Evolutionary conservation across 2,888 invertebrate genomes (phyloP).

Genomic region (Polymixis flavicincta): DNA sequence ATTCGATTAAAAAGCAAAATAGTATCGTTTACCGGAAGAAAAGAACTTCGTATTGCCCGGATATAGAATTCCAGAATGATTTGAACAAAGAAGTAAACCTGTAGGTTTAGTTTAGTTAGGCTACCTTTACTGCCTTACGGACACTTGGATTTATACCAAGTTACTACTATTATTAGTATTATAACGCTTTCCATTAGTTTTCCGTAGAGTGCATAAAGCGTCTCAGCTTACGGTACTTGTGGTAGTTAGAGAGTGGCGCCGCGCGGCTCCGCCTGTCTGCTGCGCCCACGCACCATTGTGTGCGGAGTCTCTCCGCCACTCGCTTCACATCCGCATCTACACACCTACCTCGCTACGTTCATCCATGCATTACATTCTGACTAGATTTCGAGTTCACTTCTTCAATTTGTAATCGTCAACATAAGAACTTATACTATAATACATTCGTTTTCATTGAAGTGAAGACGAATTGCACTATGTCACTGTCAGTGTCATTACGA

Average conservation of each 20-base stretch:
- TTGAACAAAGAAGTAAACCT: not conserved
- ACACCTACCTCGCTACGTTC: slow-evolving; percentile 42
- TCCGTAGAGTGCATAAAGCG: slow-evolving; percentile 56
- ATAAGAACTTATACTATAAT: slow-evolving; percentile 50
- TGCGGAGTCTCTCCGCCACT: slow-evolving; percentile 51
- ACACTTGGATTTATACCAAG: slow-evolving; percentile 7
- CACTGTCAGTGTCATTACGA: slow-evolving; percentile 63
- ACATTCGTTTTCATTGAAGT: slow-evolving; percentile 38
- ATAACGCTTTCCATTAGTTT: slow-evolving; percentile 53
- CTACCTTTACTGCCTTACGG: slow-evolving; percentile 3
- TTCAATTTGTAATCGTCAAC: slow-evolving; percentile 17
- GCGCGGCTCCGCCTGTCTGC: slow-evolving; percentile 56
- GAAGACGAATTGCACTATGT: slow-evolving; percentile 59
- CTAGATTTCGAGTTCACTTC: slow-evolving; percentile 47
- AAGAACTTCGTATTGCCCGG: not conserved
- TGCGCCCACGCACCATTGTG: slow-evolving; percentile 67
- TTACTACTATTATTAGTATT: slow-evolving; percentile 24
- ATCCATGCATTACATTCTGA: slow-evolving; percentile 39
- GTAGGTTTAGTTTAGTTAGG: not conserved
- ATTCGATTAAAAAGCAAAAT: too few species aligned
- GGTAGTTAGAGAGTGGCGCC: slow-evolving; percentile 72
- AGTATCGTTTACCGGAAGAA: not conserved
- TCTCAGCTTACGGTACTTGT: slow-evolving; percentile 83
- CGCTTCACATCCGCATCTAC: slow-evolving; percentile 62
- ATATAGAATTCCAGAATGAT: not conserved